phyloP scores from a whole-genome alignment of 2,113 vertebrate species.

The Bubo scandiacus region DNA sequence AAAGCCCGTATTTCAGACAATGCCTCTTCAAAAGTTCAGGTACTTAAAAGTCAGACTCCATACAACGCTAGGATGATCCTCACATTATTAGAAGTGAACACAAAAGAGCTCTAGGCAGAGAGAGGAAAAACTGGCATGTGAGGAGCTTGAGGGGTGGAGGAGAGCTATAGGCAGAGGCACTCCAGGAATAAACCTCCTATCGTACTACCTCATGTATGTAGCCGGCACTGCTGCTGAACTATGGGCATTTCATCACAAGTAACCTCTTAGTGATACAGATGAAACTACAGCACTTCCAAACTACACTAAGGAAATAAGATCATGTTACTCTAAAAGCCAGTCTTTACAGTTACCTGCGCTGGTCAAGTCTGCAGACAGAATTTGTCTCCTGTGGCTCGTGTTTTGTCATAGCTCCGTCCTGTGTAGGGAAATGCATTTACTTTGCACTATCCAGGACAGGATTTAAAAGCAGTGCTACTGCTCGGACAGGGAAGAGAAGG shows the following conservation, averaged over 20 bases:
- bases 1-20: not conserved
- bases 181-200: not conserved
- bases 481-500: not conserved
- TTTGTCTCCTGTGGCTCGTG: fast-evolving
- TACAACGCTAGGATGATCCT: fast-evolving
- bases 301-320: not conserved
- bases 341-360: not conserved
- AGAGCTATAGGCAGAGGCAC: not conserved
- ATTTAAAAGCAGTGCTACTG: not conserved
- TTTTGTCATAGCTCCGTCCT: not conserved
- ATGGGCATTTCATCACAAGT: not conserved
- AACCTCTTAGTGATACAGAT: not conserved
- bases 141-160: not conserved
- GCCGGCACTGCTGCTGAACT: not conserved
- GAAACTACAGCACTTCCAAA: not conserved
- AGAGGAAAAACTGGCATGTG: not conserved
- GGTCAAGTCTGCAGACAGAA: not conserved
- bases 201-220: not conserved
- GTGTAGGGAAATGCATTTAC: not conserved
- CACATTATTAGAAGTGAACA: not conserved
- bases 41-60: not conserved
- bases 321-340: fast-evolving
- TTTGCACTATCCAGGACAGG: not conserved
- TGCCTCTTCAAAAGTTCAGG: not conserved
- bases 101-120: not conserved